Conservation (phyloP, 2,113 vertebrate genomes). For the Laterallus jamaicensis region DNA sequence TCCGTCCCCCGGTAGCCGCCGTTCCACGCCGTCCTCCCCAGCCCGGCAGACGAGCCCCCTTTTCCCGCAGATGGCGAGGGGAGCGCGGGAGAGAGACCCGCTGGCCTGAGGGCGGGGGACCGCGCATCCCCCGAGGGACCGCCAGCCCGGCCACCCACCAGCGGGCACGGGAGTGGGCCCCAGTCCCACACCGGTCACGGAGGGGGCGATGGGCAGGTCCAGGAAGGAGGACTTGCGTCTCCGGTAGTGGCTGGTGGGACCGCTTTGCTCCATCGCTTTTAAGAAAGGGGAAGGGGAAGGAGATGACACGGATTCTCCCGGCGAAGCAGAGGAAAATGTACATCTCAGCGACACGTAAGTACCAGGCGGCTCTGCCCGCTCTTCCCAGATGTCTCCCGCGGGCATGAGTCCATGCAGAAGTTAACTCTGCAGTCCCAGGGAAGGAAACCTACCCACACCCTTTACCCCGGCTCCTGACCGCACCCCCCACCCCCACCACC, state of each 20-base stretch:
- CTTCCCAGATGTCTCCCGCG: neutral
- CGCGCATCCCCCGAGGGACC: neutral
- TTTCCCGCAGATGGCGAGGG: slow-evolving; percentile 5
- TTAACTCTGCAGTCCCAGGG: slow-evolving; percentile 37
- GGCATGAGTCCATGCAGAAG: slow-evolving; percentile 42
- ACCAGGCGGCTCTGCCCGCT: neutral
- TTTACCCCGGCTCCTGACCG: no score
- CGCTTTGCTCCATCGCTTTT: neutral
- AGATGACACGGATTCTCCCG: slow-evolving; percentile 7
- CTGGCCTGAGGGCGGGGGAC: neutral
- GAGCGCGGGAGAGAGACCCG: neutral
- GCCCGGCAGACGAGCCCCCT: neutral
- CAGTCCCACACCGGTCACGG: neutral
- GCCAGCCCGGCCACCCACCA: neutral
- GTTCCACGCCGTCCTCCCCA: neutral
- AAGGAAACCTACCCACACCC: neutral
- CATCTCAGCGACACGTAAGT: slow-evolving; percentile 49
- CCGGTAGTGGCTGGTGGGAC: neutral
- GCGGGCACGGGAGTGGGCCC: neutral
- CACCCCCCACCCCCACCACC: no score
- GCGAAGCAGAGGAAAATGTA: slow-evolving; percentile 26
- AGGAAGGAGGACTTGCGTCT: neutral
- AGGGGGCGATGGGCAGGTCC: neutral
- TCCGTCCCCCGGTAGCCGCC: neutral
- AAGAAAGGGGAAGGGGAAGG: neutral